Evolutionary conservation across 2,888 invertebrate species (phyloP), one percentile per base, ranked within the genome.

Genomic region (Eurois occulta): DNA sequence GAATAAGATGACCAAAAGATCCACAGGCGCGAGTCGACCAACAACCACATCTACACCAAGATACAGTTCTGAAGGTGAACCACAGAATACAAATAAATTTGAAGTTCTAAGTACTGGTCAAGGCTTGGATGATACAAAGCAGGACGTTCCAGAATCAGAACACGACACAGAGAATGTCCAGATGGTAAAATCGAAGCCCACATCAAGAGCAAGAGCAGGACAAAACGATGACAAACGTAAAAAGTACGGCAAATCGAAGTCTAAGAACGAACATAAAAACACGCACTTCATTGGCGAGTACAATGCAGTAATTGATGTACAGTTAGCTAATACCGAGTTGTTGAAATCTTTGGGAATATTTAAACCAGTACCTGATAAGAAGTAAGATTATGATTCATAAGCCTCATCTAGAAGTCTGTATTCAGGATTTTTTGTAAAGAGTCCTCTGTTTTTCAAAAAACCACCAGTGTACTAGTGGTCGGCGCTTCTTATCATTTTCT

Each of bases 261-360:
- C 32, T 43, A 58, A 41, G 32, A 55, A 2, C 0, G 81, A 65
- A 58, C 55, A 55, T 16, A 64, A 28, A 32, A 46, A 55, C 11
- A 32, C 32, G 13, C 32, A 38, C 5, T 72, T 65, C 1, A 38
- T 35, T 8, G 73, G 64, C n/a, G 64, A 65, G 32, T 65, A 72
- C 46, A 46, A 78, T 11, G 64, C 64, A 38, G 64, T 65, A 11
- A 81, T 77, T 6, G 41, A 77, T 71, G 48, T 77, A 21, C 48
- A 62, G 60, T 13, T 77, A 80, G 48, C 18, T 24, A 77, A 77
- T 5, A 70, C 79, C 1, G 41, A 70, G 2, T 43, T 80, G n/a
- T 80, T 80, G n/a, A 71, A 62, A 6, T 41, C 71, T 52, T 80
- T 77, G 11, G n/a, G 48, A 62, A 41, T 62, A 21, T 52, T 43